These are phyloP conservation scores for Vulpes vulpes DNA, from an alignment of 2,113 vertebrate genomes.

Conservation along the genomic window DNA sequence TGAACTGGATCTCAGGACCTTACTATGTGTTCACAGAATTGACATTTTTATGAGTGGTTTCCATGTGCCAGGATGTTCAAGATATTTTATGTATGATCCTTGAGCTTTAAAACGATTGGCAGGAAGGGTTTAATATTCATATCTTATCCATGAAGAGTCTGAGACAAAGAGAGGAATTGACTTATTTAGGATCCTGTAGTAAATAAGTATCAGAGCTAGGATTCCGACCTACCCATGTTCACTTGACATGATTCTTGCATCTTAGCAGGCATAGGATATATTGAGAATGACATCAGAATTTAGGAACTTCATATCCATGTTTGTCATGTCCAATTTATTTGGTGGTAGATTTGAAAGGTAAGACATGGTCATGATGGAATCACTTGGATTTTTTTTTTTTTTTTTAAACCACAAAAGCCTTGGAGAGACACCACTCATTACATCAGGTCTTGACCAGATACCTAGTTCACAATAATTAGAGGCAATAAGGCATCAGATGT, in stretches of 20 bases:
- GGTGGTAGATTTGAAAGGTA: slow-evolving; percentile 9
- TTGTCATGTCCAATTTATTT: slow-evolving; percentile 26
- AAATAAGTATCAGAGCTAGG: slow-evolving; percentile 21
- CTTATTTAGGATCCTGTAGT: slow-evolving; percentile 26
- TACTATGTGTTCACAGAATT: slow-evolving; percentile 46
- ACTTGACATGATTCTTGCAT: slow-evolving; percentile 21
- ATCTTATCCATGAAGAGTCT: slow-evolving; percentile 47
- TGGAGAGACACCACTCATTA: background rate
- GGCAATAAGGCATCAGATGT: background rate
- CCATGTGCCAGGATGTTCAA: background rate
- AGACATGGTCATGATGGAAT: slow-evolving; percentile 45
- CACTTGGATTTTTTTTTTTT: background rate
- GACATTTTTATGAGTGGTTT: slow-evolving; percentile 56
- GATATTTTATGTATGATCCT: slow-evolving; percentile 24
- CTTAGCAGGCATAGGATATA: background rate
- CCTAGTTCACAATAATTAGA: slow-evolving; percentile 24
- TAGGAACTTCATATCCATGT: slow-evolving; percentile 17
- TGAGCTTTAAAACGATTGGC: slow-evolving; percentile 7
- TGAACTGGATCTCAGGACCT: background rate
- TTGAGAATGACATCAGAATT: slow-evolving; percentile 18
- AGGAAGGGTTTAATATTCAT: slow-evolving; percentile 28
- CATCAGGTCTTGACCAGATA: background rate
- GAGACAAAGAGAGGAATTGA: slow-evolving; percentile 16
- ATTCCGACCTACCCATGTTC: background rate
- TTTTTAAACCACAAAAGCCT: background rate